Percentiles rank a stretch among this genome's conserved stretches.
These are phyloP conservation scores for Acrocephalus arundinaceus DNA, from an alignment of 2,113 vertebrate genomes.

Conservation along the genomic window DNA sequence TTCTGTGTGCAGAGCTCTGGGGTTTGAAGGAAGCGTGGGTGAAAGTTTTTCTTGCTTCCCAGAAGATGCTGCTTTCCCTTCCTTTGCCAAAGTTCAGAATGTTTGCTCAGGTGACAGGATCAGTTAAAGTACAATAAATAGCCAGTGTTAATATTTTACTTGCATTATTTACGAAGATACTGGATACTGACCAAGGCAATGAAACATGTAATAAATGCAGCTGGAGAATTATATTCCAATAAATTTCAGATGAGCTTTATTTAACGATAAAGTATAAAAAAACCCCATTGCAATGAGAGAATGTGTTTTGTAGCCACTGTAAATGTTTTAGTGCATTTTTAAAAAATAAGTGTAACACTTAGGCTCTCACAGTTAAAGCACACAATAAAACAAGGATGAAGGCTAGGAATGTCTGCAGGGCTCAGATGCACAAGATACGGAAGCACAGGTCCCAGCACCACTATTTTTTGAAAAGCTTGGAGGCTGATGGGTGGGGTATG, in stretches of 20 bases:
- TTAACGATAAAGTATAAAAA: slow-evolving; percentile 40
- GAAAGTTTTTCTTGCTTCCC: neutral
- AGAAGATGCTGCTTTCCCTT: neutral
- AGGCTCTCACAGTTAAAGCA: neutral
- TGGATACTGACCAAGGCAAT: slow-evolving; percentile 1
- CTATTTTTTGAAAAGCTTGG: neutral
- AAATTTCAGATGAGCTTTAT: slow-evolving; percentile 55
- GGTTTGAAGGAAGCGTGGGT: neutral
- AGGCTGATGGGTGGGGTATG: neutral
- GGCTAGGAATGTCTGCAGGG: neutral
- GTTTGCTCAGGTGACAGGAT: slow-evolving; percentile 22
- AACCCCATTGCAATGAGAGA: neutral
- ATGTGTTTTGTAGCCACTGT: slow-evolving; percentile 17
- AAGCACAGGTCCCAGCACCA: neutral
- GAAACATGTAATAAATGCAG: slow-evolving; percentile 23
- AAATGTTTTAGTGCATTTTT: slow-evolving; percentile 49
- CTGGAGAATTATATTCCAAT: slow-evolving; percentile 36
- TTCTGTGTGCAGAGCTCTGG: neutral
- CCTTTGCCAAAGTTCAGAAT: neutral
- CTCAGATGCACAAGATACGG: neutral
- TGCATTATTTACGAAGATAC: neutral
- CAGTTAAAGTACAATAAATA: slow-evolving; percentile 9
- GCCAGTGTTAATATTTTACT: slow-evolving; percentile 33
- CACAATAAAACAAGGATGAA: neutral
- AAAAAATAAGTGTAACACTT: slow-evolving; percentile 15